Conservation (phyloP, 2,888 invertebrate genomes). For the Ennomos quercinarius region DNA sequence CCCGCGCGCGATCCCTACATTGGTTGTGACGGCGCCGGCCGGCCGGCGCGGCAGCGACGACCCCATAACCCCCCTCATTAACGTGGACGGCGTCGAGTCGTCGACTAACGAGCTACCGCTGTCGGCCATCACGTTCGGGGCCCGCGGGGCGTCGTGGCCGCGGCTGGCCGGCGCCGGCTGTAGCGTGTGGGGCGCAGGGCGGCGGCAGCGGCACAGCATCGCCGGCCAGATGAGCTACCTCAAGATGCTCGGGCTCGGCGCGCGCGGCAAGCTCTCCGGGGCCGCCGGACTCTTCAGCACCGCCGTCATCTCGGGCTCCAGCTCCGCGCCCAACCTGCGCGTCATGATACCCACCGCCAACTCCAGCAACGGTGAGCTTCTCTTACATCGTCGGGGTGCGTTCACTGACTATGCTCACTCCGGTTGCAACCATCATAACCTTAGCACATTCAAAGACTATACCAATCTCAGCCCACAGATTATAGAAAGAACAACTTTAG, state of each 20-base stretch:
- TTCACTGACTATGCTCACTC: no score
- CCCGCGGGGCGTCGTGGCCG: constrained; percentile 56
- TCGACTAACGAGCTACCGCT: constrained; percentile 89
- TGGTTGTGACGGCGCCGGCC: constrained; percentile 54
- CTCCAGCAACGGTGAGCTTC: constrained; percentile 89
- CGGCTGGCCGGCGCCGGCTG: constrained; percentile 54
- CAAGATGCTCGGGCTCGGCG: constrained; percentile 93
- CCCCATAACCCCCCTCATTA: constrained; percentile 68
- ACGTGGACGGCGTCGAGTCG: constrained; percentile 81
- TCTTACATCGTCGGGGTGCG: no score
- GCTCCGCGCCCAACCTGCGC: constrained; percentile 95
- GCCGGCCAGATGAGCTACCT: constrained; percentile 97
- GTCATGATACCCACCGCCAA: constrained; percentile 93
- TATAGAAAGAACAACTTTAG: no score
- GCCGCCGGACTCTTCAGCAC: constrained; percentile 96
- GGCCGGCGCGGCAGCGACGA: constrained; percentile 54
- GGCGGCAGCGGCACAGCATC: constrained; percentile 97
- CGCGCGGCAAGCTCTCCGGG: constrained; percentile 86
- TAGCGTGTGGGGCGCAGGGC: constrained; percentile 85
- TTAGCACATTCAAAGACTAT: no score
- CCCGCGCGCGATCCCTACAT: constrained; percentile 44
- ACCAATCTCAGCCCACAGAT: no score
- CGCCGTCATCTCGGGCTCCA: constrained; percentile 97
- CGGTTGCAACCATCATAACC: no score
- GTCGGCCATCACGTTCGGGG: constrained; percentile 84